Base-by-base conservation (phyloP, 2,888 invertebrate genomes). In the Enchytraeus crypticus region DNA sequence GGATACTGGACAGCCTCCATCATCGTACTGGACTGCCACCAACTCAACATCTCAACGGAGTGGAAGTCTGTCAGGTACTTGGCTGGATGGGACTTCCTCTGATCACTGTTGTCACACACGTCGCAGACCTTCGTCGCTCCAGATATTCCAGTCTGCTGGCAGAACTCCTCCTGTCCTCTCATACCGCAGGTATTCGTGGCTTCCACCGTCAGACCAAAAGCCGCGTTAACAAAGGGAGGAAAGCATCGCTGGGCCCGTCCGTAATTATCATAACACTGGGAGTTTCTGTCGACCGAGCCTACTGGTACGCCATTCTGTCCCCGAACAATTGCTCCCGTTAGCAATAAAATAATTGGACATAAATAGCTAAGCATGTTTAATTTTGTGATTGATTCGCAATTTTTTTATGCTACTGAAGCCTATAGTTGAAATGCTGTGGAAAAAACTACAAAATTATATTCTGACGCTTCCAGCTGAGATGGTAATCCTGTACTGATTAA, bases 121-220 rank as follows among this genome's bases (percentile, higher is more conserved):
- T 74, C 71, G 68, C 80, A 80, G 21, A 88, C 88, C 74, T 90
- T 90, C 70, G 81, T 79, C 4, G 81, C 79, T 32, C 83, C 83
- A 21, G 83, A 80, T 21, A 66, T 87, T 30, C 90, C 92, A 0
- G 93, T 92, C 80, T 97, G 96, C 64, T 89, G 86, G 79, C 87
- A 98, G 75, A 89, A 75, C 43, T 72, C 71, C 23, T 71, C 67
- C 23, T 66, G 62, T 0, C 86, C 87, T 51, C 86, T 84, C 72
- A 89, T 86, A 0, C 96, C 97, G 74, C 97, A 98, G 1, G 96
- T 97, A 79, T 96, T 96, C 21, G 95, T 93, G 11, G 91, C 89
- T 69, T 93, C 91, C 79, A 96, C 90, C 66, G 85, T 83, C 58
- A 89, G 84, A 77, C 87, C 86, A 81, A 88, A 97, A 8, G 96